Evolutionary conservation across 2,888 invertebrate species (phyloP).

Genomic region (Kuschelorhynchus macadamiae): DNA sequence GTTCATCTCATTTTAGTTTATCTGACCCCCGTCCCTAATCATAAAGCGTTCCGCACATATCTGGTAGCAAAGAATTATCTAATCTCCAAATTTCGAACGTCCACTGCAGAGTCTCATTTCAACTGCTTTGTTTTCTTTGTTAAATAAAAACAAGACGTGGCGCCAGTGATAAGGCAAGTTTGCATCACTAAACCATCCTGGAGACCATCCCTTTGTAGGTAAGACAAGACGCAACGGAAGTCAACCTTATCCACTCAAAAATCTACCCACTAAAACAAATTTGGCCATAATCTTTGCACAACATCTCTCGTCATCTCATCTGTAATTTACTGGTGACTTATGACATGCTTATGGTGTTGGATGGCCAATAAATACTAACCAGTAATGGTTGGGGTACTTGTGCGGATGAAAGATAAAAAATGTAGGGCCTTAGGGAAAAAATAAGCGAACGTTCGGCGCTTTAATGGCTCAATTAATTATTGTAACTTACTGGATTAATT

Average conservation of each 20-base stretch:
- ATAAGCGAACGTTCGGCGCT: neutral
- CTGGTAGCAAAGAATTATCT: no score
- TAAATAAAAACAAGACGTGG: no score
- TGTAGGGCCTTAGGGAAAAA: neutral
- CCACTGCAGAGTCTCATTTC: no score
- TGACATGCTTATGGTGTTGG: slow-evolving; percentile 19
- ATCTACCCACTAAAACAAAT: slow-evolving; percentile 29
- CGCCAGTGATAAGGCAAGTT: no score
- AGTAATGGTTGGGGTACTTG: slow-evolving; percentile 17
- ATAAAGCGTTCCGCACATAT: no score
- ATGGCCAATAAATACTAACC: slow-evolving; percentile 6
- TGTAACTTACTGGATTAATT: no score
- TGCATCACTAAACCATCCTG: no score
- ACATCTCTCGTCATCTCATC: slow-evolving; percentile 9
- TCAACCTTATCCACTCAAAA: slow-evolving; percentile 10
- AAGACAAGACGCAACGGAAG: slow-evolving; percentile 8
- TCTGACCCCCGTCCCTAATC: no score
- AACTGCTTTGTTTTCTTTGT: no score
- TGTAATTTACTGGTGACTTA: slow-evolving; percentile 19
- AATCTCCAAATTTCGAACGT: no score
- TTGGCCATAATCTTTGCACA: slow-evolving; percentile 17
- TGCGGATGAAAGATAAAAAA: slow-evolving; percentile 23
- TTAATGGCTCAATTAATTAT: no score
- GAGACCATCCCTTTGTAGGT: slow-evolving; percentile 1
- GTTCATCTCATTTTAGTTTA: no score